A percentile compares a stretch with the other conserved stretches of the same genome.
Evolutionary conservation across 2,797 vertebrate genomes (phyloP).

Genomic region (Leucoraja ocellata): DNA sequence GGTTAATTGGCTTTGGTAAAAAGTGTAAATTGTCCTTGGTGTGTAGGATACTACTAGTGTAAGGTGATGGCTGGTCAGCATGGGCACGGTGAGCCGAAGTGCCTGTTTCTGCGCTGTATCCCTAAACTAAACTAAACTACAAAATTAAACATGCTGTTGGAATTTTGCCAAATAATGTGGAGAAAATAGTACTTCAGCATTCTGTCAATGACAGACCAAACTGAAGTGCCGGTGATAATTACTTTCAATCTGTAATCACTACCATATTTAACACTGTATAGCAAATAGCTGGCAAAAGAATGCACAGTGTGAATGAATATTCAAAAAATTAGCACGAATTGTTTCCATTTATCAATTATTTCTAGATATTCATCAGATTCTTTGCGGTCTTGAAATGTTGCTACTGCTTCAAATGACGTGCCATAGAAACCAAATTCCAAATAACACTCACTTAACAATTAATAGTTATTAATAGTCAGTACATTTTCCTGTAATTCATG

Average conservation of each 20-base stretch:
- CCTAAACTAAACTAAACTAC: neutral
- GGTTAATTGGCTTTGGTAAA: too few relatives aligned
- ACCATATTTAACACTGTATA: neutral
- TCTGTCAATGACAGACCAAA: neutral
- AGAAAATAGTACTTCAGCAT: neutral
- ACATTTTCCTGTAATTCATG: neutral
- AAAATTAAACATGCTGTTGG: neutral
- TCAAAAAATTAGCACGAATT: neutral
- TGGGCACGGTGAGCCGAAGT: too few relatives aligned
- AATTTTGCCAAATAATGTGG: slow-evolving; percentile 6
- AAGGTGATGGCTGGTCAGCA: too few relatives aligned
- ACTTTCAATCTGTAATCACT: neutral
- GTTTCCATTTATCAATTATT: neutral
- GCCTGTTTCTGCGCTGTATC: too few relatives aligned
- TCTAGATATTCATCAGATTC: neutral
- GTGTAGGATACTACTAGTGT: too few relatives aligned
- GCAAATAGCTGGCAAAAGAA: neutral
- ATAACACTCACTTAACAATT: neutral
- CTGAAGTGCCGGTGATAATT: neutral
- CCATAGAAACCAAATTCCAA: neutral
- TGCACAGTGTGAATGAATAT: neutral
- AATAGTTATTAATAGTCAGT: neutral
- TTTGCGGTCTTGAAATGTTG: neutral
- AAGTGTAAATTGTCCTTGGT: too few relatives aligned
- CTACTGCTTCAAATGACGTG: neutral